phyloP scores from a whole-genome alignment of 2,888 invertebrate species.

The Thymelicus acteon region DNA sequence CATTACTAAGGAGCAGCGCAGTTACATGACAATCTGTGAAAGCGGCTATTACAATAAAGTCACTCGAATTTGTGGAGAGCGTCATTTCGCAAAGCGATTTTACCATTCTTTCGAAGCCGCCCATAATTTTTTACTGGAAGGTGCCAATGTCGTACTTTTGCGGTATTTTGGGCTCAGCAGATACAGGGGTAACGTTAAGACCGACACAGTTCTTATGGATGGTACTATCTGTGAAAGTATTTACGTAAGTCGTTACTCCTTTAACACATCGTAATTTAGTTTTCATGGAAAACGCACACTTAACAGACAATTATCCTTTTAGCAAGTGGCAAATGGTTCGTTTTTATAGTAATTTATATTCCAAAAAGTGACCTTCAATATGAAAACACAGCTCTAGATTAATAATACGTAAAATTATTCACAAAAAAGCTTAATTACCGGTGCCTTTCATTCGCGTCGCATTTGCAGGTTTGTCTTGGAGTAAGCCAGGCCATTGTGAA shows the following conservation, averaged over 20 bases:
- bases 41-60: constrained; percentile 84
- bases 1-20: constrained; percentile 77
- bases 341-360: background rate
- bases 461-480: constrained; percentile 76
- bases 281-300: too few species aligned
- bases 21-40: constrained; percentile 83
- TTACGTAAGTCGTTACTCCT: constrained; percentile 77
- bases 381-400: background rate
- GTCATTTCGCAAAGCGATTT: constrained; percentile 71
- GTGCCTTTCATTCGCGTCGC: constrained; percentile 23
- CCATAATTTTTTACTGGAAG: constrained; percentile 85
- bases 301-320: background rate
- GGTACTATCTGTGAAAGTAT: constrained; percentile 85
- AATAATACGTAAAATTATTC: constrained; percentile 22
- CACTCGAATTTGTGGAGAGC: constrained; percentile 74
- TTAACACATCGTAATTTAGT: too few species aligned
- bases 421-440: constrained; percentile 21
- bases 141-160: constrained; percentile 85
- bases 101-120: constrained; percentile 80
- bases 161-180: constrained; percentile 84
- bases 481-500: constrained; percentile 82
- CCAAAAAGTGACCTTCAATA: background rate
- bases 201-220: constrained; percentile 84
- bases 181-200: constrained; percentile 81
- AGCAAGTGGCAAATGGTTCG: background rate